Conservation (phyloP, 2,888 invertebrate species). For the Sepiola atlantica region DNA sequence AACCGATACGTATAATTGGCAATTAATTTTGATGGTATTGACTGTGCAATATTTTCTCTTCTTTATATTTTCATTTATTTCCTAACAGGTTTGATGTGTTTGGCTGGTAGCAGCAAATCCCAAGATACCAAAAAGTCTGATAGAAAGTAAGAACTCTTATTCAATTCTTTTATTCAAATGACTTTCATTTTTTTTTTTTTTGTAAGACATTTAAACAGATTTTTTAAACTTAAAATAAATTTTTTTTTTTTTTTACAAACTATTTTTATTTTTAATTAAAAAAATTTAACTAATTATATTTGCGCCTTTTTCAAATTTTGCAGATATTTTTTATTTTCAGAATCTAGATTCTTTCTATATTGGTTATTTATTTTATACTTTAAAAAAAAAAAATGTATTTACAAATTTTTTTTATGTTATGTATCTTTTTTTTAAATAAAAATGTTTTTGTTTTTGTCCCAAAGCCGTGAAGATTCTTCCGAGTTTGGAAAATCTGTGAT, state of each 20-base stretch:
- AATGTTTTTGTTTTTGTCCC: background rate
- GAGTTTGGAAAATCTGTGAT: constrained; percentile 39
- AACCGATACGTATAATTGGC: background rate
- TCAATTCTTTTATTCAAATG: background rate
- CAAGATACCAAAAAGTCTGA: constrained; percentile 22
- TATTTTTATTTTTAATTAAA: background rate
- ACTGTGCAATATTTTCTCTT: background rate
- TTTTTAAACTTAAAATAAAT: background rate
- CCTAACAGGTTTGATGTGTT: background rate
- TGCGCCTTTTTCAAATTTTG: background rate
- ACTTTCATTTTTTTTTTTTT: background rate
- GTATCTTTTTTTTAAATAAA: background rate
- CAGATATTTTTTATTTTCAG: background rate
- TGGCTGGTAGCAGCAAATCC: constrained; percentile 32
- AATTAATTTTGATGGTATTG: background rate
- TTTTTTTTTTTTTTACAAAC: background rate
- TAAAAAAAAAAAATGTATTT: no score
- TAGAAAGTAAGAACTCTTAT: background rate
- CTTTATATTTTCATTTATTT: background rate
- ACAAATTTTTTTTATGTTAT: background rate
- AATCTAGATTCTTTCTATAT: no score
- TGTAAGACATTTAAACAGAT: background rate
- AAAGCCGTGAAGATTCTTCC: constrained; percentile 22
- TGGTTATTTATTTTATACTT: no score
- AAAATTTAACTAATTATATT: no score